Evolutionary conservation across 2,888 invertebrate genomes (phyloP), one percentile per base, ranked within the genome.

Genomic region (Hybos culiciformis): DNA sequence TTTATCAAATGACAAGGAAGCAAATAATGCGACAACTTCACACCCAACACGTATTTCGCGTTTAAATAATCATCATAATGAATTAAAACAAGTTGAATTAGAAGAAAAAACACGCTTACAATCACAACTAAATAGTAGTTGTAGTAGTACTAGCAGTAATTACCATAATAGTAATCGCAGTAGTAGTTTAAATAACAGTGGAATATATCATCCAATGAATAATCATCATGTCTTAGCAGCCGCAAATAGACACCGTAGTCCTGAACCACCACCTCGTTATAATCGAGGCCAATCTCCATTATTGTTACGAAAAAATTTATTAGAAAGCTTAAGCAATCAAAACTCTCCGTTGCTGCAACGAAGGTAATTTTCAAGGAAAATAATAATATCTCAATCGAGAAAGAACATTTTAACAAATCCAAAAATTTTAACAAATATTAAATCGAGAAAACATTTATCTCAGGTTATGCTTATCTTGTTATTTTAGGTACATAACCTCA

Each of bases 221-320:
- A 59, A 56, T 44, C 58, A 59, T 2, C 61, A 59, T 47, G 48
- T 59, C 21, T 37, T 62, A 21, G 56, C 60, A 6, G 29, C 29
- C 12, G 50, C 50, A 39, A 54, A 63, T 3, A 51, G 73, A 41
- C 73, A 74, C 57, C 73, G 74, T 49, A 74, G 74, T 54, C 75
- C 75, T 19, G 75, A 75, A 61, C 75, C 75, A 17, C 75, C 75
- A 46, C 74, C 75, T 50, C 67, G 66, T 36, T 66, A 60, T 43
- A 66, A 66, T 57, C 63, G 66, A 11, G 66, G 66, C 1, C 66
- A 66, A 42, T 66, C 66, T 36, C 78, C 78, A 17, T 61, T 78
- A 48, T 63, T 76, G 39, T 52, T 75, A 48, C 68, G 78, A 43
- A 71, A 75, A 53, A 74, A 73, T 61, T 64, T 77, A 54, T 59